A percentile compares a stretch with the other conserved stretches of the same genome.
Evolutionary conservation across 2,888 invertebrate genomes (phyloP).

Genomic region (Sympetrum striolatum): DNA sequence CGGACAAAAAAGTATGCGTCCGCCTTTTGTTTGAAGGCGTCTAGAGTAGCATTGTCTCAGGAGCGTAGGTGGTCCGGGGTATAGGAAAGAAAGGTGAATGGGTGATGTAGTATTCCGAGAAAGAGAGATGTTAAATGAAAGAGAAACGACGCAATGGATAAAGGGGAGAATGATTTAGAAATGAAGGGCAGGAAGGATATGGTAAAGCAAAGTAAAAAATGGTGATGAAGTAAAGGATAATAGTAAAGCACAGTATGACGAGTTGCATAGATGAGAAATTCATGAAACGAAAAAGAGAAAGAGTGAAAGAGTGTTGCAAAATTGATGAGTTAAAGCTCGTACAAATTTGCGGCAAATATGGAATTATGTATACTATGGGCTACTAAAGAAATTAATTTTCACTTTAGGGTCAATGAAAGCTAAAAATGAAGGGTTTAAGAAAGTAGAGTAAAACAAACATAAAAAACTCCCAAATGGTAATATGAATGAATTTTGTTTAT

Average conservation of each 20-base stretch:
- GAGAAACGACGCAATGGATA: neutral
- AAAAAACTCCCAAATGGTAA: too few species aligned
- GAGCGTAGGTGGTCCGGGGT: neutral
- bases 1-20: neutral
- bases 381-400: too few species aligned
- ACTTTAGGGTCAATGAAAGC: too few species aligned
- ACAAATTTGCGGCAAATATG: neutral
- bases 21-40: neutral
- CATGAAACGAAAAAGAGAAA: neutral
- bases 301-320: neutral
- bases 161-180: neutral
- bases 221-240: neutral
- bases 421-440: too few species aligned
- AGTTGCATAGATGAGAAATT: neutral
- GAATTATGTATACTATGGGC: too few species aligned
- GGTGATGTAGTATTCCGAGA: too few species aligned
- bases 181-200: too few species aligned
- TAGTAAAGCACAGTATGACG: too few species aligned
- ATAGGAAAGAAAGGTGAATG: too few species aligned
- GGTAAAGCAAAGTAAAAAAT: neutral
- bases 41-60: neutral
- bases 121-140: neutral
- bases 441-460: too few species aligned
- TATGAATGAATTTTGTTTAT: too few species aligned
- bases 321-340: neutral